Evolutionary conservation across 2,113 vertebrate species (phyloP).

Genomic region (Octodon degus): DNA sequence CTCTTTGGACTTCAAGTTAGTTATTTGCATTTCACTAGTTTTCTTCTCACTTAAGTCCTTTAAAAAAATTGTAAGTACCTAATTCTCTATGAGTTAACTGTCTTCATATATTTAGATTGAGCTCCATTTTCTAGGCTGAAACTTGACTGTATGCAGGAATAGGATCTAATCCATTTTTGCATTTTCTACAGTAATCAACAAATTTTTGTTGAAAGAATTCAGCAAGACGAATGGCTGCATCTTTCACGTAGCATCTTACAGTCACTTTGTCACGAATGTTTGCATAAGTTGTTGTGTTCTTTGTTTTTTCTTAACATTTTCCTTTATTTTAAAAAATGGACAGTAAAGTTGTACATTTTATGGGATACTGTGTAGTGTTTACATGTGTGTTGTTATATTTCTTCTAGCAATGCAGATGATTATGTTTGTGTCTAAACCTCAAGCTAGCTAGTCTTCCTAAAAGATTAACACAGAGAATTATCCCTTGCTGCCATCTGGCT

Average conservation of each 20-base stretch:
- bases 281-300: neutral
- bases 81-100: neutral
- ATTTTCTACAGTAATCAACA: slow-evolving; percentile 29
- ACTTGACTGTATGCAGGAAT: neutral
- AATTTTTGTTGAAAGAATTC: neutral
- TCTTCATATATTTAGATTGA: slow-evolving; percentile 11
- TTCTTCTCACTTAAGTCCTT: neutral
- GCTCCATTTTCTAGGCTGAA: neutral
- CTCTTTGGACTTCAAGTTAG: neutral
- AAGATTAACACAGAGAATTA: slow-evolving; percentile 86
- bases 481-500: slow-evolving; percentile 86
- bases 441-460: slow-evolving; percentile 85
- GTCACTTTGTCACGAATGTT: neutral
- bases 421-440: slow-evolving; percentile 80
- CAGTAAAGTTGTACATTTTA: neutral
- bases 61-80: neutral
- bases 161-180: slow-evolving; percentile 18
- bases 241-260: neutral
- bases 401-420: slow-evolving; percentile 71
- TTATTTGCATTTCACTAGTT: neutral
- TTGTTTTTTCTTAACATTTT: neutral
- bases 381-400: neutral
- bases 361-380: neutral
- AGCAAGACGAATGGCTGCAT: neutral
- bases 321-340: neutral